Conservation (phyloP, 2,797 vertebrate genomes). For the Pteropus rufus region DNA sequence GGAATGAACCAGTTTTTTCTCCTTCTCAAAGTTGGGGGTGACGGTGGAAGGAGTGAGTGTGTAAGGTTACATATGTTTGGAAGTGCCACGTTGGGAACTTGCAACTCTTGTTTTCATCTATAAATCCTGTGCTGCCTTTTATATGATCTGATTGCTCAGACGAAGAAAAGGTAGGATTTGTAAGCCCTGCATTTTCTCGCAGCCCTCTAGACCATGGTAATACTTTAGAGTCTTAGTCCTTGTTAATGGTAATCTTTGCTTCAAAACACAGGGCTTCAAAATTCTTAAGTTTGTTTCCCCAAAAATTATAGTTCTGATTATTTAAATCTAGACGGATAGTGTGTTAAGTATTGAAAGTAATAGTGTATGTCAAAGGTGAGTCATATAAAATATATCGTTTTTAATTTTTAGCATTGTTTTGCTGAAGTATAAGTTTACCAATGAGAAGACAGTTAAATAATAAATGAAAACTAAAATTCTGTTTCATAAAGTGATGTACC, state of each 20-base stretch:
- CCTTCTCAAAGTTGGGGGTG: background rate
- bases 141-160: background rate
- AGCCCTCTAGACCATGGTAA: background rate
- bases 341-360: background rate
- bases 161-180: background rate
- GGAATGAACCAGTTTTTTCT: background rate
- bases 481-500: background rate
- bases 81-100: background rate
- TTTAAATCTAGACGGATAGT: background rate
- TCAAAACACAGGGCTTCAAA: background rate
- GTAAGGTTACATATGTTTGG: background rate
- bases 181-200: background rate
- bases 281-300: background rate
- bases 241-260: background rate
- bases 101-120: background rate
- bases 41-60: background rate
- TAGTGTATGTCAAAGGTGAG: background rate
- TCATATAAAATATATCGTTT: background rate
- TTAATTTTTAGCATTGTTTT: background rate
- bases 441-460: background rate
- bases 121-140: background rate
- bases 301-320: background rate
- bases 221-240: background rate
- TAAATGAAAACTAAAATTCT: slow-evolving; percentile 7
- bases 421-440: background rate